phyloP scores from a whole-genome alignment of 2,888 invertebrate species.

The Timema cristinae region DNA sequence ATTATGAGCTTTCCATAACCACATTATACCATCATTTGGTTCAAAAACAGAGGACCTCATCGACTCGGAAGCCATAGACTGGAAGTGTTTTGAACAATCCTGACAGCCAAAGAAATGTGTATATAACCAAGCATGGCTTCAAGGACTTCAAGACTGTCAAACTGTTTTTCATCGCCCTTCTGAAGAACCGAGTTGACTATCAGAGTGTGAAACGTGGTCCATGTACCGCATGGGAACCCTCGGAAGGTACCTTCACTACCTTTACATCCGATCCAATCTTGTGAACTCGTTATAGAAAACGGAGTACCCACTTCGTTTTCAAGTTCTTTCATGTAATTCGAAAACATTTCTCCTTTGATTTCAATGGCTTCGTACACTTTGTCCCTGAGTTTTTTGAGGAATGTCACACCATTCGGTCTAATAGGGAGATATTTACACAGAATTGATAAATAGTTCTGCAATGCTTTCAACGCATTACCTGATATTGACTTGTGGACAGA shows the following conservation, averaged over 20 bases:
- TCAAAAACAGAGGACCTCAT: conserved; percentile 65
- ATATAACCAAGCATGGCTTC: conserved; percentile 84
- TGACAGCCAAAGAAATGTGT: conserved; percentile 91
- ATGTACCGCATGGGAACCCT: conserved; percentile 92
- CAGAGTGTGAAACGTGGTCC: conserved; percentile 91
- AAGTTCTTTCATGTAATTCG: conserved; percentile 51
- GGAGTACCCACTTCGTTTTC: conserved; percentile 52
- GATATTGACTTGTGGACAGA: conserved; percentile 62
- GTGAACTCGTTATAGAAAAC: conserved; percentile 35
- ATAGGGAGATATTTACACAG: conserved; percentile 77
- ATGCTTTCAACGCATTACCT: conserved; percentile 66
- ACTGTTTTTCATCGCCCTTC: conserved; percentile 37
- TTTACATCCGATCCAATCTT: conserved; percentile 73
- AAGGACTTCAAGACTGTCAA: conserved; percentile 58
- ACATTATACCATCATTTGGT: conserved; percentile 74
- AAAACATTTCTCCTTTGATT: conserved; percentile 58
- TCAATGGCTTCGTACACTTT: conserved; percentile 49
- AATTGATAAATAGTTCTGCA: conserved; percentile 68
- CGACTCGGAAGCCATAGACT: conserved; percentile 71
- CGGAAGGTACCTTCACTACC: conserved; percentile 71
- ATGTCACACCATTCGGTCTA: conserved; percentile 59
- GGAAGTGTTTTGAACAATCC: conserved; percentile 86
- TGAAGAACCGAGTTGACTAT: conserved; percentile 67
- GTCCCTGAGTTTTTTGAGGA: conserved; percentile 58
- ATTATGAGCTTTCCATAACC: conserved; percentile 95